Base-by-base conservation (phyloP, 64 coral and sea anemone species). In the Montipora foliosa region DNA sequence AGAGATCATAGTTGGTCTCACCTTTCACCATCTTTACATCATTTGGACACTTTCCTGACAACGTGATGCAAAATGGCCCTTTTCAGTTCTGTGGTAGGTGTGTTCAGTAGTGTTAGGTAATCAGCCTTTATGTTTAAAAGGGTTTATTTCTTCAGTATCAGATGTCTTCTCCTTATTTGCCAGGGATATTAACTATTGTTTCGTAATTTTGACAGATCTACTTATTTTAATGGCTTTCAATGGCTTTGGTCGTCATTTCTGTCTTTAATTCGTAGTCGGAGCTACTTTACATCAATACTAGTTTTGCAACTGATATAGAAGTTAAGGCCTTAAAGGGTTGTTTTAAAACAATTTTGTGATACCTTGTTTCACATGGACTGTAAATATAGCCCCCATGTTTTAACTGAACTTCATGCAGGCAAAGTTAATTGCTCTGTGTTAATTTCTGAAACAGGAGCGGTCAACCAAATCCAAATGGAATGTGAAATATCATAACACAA, bases 1-100 rank as follows among this genome's bases (percentile, higher is more conserved):
- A 46, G 50, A 91, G n/a, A 70, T 92, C 81, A 48, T 0, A 87
- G 4, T 11, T 21, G 4, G 51, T 21, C 78, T 89, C 87, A 50
- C 64, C 47, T 37, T n/a, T 24, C 16, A 60, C 29, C n/a, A 4
- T 15, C 37, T 62, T 89, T 78, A 48, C 47, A 50, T 45, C 6
- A 77, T 77, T 21, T 55, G 51, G 9, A 5, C 22, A 4, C 58
- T 89, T 16, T 48, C 72, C 21, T 1, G 9, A 45, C 87, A 89
- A 3, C 74, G 68, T 69, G 47, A 47, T 13, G 48, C 74, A 46
- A 79, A 90, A 21, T 90, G 88, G 68, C 24, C 24, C 24, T 0
- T 24, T 24, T 25, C 25, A 25, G 0, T 25, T 25, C 61, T 1
- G 0, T 8, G 22, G 70, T 10, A 44, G 4, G n/a, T 74, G n/a